phyloP scores from a whole-genome alignment of 2,797 vertebrate species.

The Acanthornis magna region DNA sequence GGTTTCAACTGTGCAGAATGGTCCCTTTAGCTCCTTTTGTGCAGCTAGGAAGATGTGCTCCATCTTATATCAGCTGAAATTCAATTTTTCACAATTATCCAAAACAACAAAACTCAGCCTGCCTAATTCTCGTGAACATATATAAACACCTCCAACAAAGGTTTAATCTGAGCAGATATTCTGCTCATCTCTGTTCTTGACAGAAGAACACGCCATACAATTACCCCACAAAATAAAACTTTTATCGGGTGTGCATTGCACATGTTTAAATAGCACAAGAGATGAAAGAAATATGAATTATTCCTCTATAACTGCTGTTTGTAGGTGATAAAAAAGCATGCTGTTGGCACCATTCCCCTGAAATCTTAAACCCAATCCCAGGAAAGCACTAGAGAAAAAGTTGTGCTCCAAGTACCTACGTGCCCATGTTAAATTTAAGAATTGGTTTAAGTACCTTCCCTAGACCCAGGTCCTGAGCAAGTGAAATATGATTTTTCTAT shows the following conservation, averaged over 20 bases:
- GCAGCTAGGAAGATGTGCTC: neutral
- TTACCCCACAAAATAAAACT: neutral
- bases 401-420: neutral
- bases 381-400: neutral
- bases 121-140: neutral
- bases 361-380: neutral
- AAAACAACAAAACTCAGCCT: neutral
- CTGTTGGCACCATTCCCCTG: neutral
- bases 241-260: neutral
- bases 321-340: neutral
- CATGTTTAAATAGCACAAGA: neutral
- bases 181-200: neutral
- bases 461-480: conserved; percentile 4
- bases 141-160: neutral
- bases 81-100: neutral
- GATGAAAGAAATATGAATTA: neutral
- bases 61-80: neutral
- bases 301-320: neutral
- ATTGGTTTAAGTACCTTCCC: conserved; percentile 8
- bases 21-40: neutral
- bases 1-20: neutral
- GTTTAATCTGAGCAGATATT: neutral
- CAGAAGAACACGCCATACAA: neutral
- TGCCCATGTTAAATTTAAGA: conserved; percentile 40
- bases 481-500: conserved; percentile 62